Percentiles rank a stretch among this genome's conserved stretches.
Evolutionary conservation across 2,113 vertebrate genomes (phyloP).

Genomic region (Ceyx margarethae): DNA sequence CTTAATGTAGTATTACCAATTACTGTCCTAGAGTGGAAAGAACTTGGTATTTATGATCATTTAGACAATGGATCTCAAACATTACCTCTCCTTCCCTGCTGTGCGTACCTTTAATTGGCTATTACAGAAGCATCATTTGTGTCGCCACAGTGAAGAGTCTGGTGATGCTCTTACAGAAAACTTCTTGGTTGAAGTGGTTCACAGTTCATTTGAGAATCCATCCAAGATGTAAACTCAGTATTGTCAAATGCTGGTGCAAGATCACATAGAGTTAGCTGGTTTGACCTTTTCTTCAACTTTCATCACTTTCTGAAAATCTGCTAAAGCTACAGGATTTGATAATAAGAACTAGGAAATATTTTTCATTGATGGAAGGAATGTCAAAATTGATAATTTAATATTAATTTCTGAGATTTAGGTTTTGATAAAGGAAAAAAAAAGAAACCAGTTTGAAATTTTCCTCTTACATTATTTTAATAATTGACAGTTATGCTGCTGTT

Average conservation of each 20-base stretch:
- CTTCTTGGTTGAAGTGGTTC: background rate
- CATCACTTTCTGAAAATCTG: background rate
- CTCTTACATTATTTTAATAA: background rate
- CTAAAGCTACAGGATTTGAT: background rate
- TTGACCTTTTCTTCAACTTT: background rate
- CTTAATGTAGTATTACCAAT: slow-evolving; percentile 69
- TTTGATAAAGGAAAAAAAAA: background rate
- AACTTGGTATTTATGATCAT: slow-evolving; percentile 40
- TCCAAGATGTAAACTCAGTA: background rate
- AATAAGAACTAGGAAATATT: background rate
- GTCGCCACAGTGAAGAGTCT: background rate
- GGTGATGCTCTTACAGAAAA: background rate
- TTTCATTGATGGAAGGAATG: background rate
- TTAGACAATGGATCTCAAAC: slow-evolving; percentile 34
- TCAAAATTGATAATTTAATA: background rate
- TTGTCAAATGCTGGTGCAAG: background rate
- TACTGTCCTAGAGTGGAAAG: slow-evolving; percentile 65
- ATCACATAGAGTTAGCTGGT: background rate
- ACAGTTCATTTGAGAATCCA: background rate
- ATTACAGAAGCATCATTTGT: background rate
- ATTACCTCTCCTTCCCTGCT: slow-evolving; percentile 13
- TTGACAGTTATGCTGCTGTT: background rate
- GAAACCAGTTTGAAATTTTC: background rate
- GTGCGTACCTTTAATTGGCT: background rate
- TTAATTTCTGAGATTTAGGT: background rate